These are phyloP conservation scores for Tychaedon coryphoeus DNA, from an alignment of 2,113 vertebrate genomes.

Conservation along the genomic window DNA sequence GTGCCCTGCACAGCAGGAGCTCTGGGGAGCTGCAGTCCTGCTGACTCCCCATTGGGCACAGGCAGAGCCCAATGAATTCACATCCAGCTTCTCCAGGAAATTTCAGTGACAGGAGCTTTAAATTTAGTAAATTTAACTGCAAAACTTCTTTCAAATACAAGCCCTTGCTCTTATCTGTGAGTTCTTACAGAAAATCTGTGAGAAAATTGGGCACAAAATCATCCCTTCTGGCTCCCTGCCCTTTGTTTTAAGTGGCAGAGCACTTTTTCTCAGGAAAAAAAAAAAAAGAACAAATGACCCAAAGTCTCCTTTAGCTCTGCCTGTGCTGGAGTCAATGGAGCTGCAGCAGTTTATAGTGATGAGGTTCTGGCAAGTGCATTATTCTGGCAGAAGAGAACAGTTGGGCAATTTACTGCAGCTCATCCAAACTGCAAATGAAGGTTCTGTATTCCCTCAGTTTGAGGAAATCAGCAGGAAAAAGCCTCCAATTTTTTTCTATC, in stretches of 20 bases:
- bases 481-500: neutral
- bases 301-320: neutral
- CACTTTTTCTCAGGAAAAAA: neutral
- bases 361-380: constrained; percentile 28
- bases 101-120: neutral
- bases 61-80: neutral
- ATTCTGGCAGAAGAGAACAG: constrained; percentile 23
- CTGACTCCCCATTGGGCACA: neutral
- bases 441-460: neutral
- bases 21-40: neutral
- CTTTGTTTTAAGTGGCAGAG: constrained; percentile 12
- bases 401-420: constrained; percentile 24
- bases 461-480: neutral
- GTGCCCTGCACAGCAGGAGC: neutral
- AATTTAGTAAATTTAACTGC: neutral
- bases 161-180: neutral
- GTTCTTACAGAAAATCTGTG: neutral
- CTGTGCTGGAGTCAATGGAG: neutral
- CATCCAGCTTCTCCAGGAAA: neutral
- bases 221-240: neutral
- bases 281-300: neutral
- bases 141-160: neutral
- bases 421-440: constrained; percentile 21
- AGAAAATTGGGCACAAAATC: neutral
- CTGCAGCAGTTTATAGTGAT: neutral